Percentiles rank a stretch among this genome's conserved stretches.
These are phyloP conservation scores for Phrynosoma blainvillii DNA, from an alignment of 2,113 vertebrate genomes.

Conservation along the genomic window DNA sequence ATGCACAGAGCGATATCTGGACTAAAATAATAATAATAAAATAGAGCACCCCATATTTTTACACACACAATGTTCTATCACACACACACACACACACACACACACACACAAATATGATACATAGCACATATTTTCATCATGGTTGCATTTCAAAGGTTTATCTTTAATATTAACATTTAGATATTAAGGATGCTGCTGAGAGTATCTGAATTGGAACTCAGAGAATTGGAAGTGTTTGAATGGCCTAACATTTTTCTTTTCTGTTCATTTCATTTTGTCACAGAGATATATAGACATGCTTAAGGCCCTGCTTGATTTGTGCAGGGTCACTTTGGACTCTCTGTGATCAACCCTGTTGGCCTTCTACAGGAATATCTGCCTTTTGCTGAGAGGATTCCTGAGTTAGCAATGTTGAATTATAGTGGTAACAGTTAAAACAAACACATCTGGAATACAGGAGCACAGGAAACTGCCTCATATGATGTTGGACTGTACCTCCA, in stretches of 20 bases:
- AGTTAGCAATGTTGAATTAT: not conserved
- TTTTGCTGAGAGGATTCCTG: not conserved
- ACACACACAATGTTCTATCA: not conserved
- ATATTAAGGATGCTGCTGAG: not conserved
- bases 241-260: not conserved
- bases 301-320: not conserved
- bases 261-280: not conserved
- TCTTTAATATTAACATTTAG: constrained; percentile 7
- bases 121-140: too few relatives aligned
- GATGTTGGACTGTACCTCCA: not conserved
- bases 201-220: not conserved
- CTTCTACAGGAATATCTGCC: not conserved
- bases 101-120: not conserved
- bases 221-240: too few relatives aligned
- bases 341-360: not conserved
- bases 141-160: constrained; percentile 25
- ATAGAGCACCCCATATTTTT: not conserved
- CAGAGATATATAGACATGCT: not conserved
- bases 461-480: not conserved
- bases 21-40: not conserved
- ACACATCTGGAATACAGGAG: not conserved
- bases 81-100: not conserved
- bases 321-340: not conserved
- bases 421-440: not conserved
- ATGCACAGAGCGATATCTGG: constrained; percentile 36